phyloP scores from a whole-genome alignment of 2,113 vertebrate species.

The Bombycilla garrulus region DNA sequence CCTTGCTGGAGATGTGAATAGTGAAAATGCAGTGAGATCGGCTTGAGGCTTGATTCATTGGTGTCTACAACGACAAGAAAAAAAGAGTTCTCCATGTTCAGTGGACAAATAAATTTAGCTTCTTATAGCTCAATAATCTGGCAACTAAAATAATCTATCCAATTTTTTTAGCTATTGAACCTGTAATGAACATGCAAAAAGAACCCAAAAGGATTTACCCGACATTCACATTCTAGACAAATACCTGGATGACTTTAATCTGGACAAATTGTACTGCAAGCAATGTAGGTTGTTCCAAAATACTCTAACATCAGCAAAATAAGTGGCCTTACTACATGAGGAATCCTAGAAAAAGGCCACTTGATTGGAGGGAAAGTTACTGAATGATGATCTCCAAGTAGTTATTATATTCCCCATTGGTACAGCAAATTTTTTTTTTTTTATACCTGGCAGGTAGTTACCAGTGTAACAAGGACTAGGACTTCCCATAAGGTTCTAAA shows the following conservation, averaged over 20 bases:
- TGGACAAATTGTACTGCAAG: not conserved
- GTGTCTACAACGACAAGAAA: conserved; percentile 78
- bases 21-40: conserved; percentile 98
- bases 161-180: not conserved
- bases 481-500: not conserved
- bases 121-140: not conserved
- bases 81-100: not conserved
- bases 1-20: conserved; percentile 88
- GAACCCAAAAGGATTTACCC: not conserved
- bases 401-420: not conserved
- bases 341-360: not conserved
- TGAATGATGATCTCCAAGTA: not conserved
- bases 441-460: not conserved
- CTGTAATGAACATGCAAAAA: not conserved
- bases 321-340: not conserved
- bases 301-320: not conserved
- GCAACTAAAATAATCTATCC: not conserved
- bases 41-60: conserved; percentile 95
- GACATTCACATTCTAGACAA: not conserved
- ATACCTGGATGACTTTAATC: not conserved
- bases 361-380: not conserved
- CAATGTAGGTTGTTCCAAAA: not conserved
- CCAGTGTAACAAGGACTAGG: not conserved
- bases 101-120: not conserved
- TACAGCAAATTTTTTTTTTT: no score